phyloP scores from a whole-genome alignment of 37 sponge, comb jelly and placozoan genomes.

The Chondrosia reniformis region DNA sequence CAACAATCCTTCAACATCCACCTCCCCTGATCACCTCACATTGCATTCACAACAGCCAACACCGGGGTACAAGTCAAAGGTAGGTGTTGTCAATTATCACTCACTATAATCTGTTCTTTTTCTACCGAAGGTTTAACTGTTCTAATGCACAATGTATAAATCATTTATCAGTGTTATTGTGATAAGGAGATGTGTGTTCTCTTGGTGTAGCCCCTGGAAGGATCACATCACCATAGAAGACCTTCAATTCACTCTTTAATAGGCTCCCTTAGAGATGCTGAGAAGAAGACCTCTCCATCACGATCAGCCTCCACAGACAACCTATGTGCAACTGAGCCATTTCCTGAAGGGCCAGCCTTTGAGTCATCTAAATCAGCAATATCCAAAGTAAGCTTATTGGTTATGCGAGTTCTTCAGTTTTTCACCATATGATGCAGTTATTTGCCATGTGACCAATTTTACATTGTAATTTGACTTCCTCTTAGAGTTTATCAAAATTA shows the following conservation, averaged over 20 bases:
- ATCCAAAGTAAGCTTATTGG: not conserved
- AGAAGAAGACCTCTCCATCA: not conserved
- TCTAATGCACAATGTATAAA: too few species aligned
- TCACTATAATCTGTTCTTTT: too few species aligned
- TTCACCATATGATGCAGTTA: not conserved
- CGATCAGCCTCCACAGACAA: constrained; percentile 10
- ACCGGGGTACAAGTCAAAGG: too few species aligned
- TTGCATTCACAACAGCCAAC: too few species aligned
- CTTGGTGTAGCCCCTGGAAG: too few species aligned
- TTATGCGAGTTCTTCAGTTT: not conserved
- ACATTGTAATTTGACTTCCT: not conserved
- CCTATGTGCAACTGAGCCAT: not conserved
- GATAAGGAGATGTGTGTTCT: too few species aligned
- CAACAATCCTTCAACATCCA: too few species aligned
- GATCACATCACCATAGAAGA: not conserved
- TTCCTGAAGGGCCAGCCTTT: not conserved
- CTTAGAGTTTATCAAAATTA: not conserved
- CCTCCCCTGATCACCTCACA: too few species aligned
- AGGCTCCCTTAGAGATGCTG: not conserved
- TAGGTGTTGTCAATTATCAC: too few species aligned
- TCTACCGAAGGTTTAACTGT: too few species aligned
- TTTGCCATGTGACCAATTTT: not conserved
- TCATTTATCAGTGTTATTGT: too few species aligned
- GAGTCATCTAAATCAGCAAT: not conserved
- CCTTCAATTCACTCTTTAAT: constrained; percentile 1